Evolutionary conservation across 2,113 vertebrate genomes (phyloP).

Genomic region (Protomyctophum bolini): DNA sequence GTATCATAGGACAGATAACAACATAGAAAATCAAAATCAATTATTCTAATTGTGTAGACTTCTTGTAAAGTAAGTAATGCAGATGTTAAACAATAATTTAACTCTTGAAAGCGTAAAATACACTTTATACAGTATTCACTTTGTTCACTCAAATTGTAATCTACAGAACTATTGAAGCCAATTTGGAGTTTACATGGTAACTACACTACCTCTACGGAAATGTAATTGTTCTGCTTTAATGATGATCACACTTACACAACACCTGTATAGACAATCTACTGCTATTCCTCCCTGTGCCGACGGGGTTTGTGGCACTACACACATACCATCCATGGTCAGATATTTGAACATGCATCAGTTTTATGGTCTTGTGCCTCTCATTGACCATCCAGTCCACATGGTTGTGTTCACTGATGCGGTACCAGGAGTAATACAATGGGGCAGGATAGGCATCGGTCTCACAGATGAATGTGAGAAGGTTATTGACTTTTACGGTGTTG

Average conservation of each 20-base stretch:
- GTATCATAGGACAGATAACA: no score
- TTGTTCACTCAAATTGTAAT: background rate
- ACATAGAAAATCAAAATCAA: no score
- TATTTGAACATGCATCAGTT: background rate
- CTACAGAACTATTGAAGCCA: background rate
- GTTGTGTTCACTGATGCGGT: background rate
- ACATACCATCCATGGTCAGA: conserved; percentile 30
- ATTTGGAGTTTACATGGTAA: background rate
- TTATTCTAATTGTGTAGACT: no score
- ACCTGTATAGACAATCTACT: conserved; percentile 16
- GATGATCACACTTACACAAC: conserved; percentile 41
- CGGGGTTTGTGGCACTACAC: conserved; percentile 22
- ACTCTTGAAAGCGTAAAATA: no score
- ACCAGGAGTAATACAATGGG: conserved; percentile 27
- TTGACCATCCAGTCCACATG: no score
- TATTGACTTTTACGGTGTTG: conserved; percentile 10
- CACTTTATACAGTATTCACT: no score
- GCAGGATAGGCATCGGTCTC: conserved; percentile 17
- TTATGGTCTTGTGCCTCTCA: background rate
- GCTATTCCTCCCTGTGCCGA: conserved; percentile 9
- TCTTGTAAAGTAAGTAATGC: no score
- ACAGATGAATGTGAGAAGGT: background rate
- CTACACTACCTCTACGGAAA: background rate
- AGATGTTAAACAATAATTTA: no score
- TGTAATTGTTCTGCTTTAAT: no score